A percentile compares a stretch with the other conserved stretches of the same genome.
Evolutionary conservation across 1,140 invertebrate genomes (phyloP).

Genomic region (Alviniconcha marisindica): DNA sequence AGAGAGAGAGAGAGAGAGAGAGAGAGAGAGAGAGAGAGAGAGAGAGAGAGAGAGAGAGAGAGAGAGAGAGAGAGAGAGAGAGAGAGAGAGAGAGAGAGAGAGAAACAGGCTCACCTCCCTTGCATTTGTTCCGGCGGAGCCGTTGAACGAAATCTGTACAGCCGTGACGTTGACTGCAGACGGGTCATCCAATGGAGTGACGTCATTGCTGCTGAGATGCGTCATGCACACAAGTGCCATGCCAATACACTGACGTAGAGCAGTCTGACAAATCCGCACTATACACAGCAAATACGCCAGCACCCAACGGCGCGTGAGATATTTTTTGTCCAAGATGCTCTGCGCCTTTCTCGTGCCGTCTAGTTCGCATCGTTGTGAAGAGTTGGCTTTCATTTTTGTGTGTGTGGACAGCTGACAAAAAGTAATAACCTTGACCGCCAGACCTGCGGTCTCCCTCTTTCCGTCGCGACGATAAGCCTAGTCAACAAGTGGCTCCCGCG

Average conservation of each 20-base stretch:
- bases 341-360: background rate
- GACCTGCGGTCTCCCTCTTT: too few relatives aligned
- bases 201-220: background rate
- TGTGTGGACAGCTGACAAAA: background rate
- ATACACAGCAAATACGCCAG: slow-evolving; percentile 47
- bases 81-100: slow-evolving; percentile 9
- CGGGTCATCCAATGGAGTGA: background rate
- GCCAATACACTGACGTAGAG: slow-evolving; percentile 53
- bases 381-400: background rate
- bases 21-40: slow-evolving; percentile 13
- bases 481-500: too few relatives aligned
- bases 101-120: too few relatives aligned
- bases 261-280: slow-evolving; percentile 46
- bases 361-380: background rate
- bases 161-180: background rate
- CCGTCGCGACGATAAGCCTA: too few relatives aligned
- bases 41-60: background rate
- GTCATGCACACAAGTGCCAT: slow-evolving; percentile 56
- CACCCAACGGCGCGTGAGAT: slow-evolving; percentile 48
- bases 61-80: background rate
- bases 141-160: background rate
- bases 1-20: slow-evolving; percentile 21
- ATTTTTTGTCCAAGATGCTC: slow-evolving; percentile 39
- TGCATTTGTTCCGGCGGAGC: too few relatives aligned
- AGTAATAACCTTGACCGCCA: background rate